A percentile compares a stretch with the other conserved stretches of the same genome.
Evolutionary conservation across 2,113 vertebrate species (phyloP).

Genomic region (Zootoca vivipara): DNA sequence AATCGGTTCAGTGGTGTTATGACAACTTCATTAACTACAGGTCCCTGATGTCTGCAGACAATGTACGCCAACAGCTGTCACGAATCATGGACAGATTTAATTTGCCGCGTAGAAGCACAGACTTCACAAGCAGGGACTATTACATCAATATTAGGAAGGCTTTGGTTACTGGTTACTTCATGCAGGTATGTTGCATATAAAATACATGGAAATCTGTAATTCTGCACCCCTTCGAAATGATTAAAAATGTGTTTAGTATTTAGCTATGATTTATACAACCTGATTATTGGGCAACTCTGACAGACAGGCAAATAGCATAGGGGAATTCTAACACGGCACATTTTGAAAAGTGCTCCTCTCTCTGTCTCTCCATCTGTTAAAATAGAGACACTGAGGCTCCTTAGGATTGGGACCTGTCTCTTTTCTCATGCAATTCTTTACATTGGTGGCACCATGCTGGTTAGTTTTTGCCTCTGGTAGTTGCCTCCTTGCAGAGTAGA

Average conservation of each 20-base stretch:
- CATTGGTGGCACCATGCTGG: not conserved
- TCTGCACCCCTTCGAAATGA: not conserved
- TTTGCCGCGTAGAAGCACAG: slow-evolving; percentile 96
- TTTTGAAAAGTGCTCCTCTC: not conserved
- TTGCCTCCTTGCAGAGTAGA: not conserved
- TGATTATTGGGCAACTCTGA: slow-evolving; percentile 30
- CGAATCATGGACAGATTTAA: slow-evolving; percentile 99
- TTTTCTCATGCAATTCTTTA: not conserved
- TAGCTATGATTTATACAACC: not conserved
- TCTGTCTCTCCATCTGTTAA: not conserved
- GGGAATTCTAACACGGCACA: not conserved
- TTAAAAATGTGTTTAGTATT: not conserved
- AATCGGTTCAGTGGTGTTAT: slow-evolving; percentile 99
- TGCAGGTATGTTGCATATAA: slow-evolving; percentile 85
- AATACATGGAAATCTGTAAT: not conserved
- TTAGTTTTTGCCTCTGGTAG: not conserved
- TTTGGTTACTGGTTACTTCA: slow-evolving; percentile 98
- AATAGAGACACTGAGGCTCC: too few species aligned
- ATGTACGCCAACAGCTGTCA: slow-evolving; percentile 98
- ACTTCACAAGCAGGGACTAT: slow-evolving; percentile 99
- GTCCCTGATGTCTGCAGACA: slow-evolving; percentile 99
- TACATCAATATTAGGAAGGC: slow-evolving; percentile 99
- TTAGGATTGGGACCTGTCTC: not conserved
- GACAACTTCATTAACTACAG: slow-evolving; percentile 99
- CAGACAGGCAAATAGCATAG: not conserved